Evolutionary conservation across 2,113 vertebrate genomes (phyloP).

Genomic region (Oryzias javanicus): DNA sequence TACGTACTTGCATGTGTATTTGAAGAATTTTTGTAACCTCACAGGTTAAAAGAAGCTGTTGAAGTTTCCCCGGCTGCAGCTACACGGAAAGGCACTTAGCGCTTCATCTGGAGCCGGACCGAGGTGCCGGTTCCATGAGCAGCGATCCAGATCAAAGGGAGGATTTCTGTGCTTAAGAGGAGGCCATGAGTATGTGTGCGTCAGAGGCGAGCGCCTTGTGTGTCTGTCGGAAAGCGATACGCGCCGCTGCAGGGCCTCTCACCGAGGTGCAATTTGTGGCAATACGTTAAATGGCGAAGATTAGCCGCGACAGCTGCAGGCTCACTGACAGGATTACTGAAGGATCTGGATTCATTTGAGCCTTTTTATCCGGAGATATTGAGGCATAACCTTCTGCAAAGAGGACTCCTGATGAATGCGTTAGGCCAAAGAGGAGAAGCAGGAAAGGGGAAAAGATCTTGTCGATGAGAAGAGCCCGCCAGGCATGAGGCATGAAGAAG

Average conservation of each 20-base stretch:
- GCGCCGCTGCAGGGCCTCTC: slow-evolving; percentile 40
- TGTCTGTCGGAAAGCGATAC: slow-evolving; percentile 50
- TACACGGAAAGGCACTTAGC: slow-evolving; percentile 18
- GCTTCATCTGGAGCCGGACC: slow-evolving; percentile 1
- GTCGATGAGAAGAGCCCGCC: neutral
- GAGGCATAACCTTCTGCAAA: slow-evolving; percentile 53
- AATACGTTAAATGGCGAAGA: slow-evolving; percentile 68
- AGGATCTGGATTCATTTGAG: slow-evolving; percentile 56
- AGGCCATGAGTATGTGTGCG: slow-evolving; percentile 18
- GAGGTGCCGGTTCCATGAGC: slow-evolving; percentile 2
- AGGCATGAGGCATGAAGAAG: neutral
- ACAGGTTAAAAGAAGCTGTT: neutral
- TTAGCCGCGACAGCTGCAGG: slow-evolving; percentile 58
- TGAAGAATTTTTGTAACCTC: neutral
- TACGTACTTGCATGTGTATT: neutral
- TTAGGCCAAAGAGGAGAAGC: slow-evolving; percentile 27
- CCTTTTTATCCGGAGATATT: slow-evolving; percentile 63
- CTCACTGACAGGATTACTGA: slow-evolving; percentile 55
- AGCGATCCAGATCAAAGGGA: slow-evolving; percentile 38
- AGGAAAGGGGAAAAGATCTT: neutral
- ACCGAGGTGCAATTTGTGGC: slow-evolving; percentile 53
- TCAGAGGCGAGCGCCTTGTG: slow-evolving; percentile 4
- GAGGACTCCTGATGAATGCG: slow-evolving; percentile 48
- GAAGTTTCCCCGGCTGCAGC: neutral
- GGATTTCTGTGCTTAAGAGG: slow-evolving; percentile 38